phyloP scores from a whole-genome alignment of 2,797 vertebrate genomes.

The Coreius guichenoti region DNA sequence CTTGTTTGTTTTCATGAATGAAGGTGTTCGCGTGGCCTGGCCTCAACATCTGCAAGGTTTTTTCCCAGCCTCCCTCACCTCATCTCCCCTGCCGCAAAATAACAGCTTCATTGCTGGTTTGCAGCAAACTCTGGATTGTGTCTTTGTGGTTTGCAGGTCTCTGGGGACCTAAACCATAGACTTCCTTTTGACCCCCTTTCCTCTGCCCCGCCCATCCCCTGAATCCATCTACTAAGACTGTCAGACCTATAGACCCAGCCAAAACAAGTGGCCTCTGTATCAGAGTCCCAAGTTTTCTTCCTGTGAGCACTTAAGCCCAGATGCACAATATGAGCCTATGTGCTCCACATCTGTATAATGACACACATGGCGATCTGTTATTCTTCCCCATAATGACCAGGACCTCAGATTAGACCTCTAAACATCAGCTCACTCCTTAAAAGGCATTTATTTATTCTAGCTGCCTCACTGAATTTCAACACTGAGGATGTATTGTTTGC shows the following conservation, averaged over 20 bases:
- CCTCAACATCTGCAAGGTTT: slow-evolving; percentile 9
- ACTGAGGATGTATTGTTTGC: slow-evolving; percentile 13
- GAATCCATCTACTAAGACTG: slow-evolving; percentile 1
- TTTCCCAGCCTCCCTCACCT: neutral
- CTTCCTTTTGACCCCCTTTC: slow-evolving; percentile 14
- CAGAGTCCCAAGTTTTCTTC: slow-evolving; percentile 53
- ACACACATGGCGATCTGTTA: slow-evolving; percentile 57
- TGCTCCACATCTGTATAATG: slow-evolving; percentile 60
- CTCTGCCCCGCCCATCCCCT: slow-evolving; percentile 16
- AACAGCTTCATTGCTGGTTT: slow-evolving; percentile 17
- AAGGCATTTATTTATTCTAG: slow-evolving; percentile 21
- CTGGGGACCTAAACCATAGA: neutral
- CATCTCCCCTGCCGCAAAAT: neutral
- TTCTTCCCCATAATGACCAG: slow-evolving; percentile 46
- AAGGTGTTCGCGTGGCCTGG: neutral
- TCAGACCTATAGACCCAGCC: slow-evolving; percentile 52
- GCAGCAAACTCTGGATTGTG: slow-evolving; percentile 30
- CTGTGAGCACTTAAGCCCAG: slow-evolving; percentile 63
- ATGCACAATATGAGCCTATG: slow-evolving; percentile 60
- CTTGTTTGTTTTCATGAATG: slow-evolving; percentile 5
- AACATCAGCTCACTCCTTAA: slow-evolving; percentile 18
- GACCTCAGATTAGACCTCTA: slow-evolving; percentile 40
- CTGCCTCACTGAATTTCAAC: neutral
- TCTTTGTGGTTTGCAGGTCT: slow-evolving; percentile 45
- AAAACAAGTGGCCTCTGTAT: slow-evolving; percentile 63